phyloP scores from a whole-genome alignment of 2,113 vertebrate genomes.

The Vulpes lagopus region DNA sequence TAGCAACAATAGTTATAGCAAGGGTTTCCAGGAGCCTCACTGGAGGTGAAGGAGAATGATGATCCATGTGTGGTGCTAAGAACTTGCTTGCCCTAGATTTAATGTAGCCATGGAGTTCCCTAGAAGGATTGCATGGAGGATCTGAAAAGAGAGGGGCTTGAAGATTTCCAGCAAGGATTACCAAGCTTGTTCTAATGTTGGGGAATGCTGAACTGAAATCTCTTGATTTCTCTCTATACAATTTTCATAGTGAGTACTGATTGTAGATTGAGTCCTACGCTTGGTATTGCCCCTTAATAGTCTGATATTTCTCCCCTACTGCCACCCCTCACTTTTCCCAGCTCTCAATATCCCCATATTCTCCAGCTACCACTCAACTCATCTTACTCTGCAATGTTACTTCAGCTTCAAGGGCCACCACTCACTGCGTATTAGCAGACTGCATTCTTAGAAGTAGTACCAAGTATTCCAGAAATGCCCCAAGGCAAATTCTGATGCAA shows the following conservation, averaged over 20 bases:
- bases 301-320: background rate
- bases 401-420: background rate
- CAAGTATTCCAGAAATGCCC: background rate
- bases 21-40: background rate
- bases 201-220: background rate
- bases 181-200: background rate
- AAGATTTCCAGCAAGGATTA: background rate
- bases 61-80: background rate
- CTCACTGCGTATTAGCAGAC: background rate
- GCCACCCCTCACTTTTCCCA: background rate
- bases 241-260: background rate
- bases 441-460: background rate
- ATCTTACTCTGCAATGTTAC: background rate
- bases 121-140: background rate
- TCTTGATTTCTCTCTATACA: too few relatives aligned
- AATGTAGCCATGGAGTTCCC: background rate
- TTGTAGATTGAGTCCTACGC: background rate
- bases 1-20: background rate
- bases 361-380: background rate
- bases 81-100: background rate
- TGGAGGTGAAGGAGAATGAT: background rate
- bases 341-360: background rate
- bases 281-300: background rate
- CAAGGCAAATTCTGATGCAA: background rate
- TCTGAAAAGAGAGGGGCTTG: background rate